Percentiles rank a stretch among this genome's conserved stretches.
Conservation (phyloP, 1,140 invertebrate species). For the Drosophila kanapiae region DNA sequence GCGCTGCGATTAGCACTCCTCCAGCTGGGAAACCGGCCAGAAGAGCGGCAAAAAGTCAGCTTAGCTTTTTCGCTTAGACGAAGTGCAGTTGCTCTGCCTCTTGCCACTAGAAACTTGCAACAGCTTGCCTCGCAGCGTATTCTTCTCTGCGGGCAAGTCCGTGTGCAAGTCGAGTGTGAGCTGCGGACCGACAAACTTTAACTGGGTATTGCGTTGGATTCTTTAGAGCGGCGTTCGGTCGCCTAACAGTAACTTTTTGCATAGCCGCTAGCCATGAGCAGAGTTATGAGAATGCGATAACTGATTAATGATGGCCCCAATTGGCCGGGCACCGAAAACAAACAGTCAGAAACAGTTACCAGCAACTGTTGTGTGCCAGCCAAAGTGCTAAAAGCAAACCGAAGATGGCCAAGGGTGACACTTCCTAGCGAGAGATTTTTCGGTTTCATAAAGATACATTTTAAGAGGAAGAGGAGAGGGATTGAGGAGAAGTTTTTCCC, state of each 20-base stretch:
- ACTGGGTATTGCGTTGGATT: constrained; percentile 32
- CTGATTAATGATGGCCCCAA: constrained; percentile 59
- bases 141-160: constrained; percentile 10
- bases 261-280: constrained; percentile 47
- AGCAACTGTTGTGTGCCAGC: constrained; percentile 6
- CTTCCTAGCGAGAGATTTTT: constrained; percentile 3
- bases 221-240: constrained; percentile 27
- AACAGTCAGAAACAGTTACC: constrained; percentile 32
- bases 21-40: constrained; percentile 58
- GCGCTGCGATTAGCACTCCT: constrained; percentile 42
- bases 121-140: constrained; percentile 7
- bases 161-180: background rate
- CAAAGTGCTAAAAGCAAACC: constrained; percentile 22
- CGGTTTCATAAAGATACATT: no score
- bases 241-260: constrained; percentile 56
- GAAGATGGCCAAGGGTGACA: constrained; percentile 12
- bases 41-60: constrained; percentile 19
- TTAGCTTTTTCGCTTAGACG: constrained; percentile 31
- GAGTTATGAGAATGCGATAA: constrained; percentile 55
- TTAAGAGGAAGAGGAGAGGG: no score
- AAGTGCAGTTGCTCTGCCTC: constrained; percentile 31
- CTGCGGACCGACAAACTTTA: constrained; percentile 19
- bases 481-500: constrained; percentile 37
- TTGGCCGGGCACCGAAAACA: constrained; percentile 33
- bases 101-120: constrained; percentile 2